These are phyloP conservation scores for Mormyrops boulengeri DNA, from an alignment of 2,797 vertebrate genomes.

Conservation along the genomic window DNA sequence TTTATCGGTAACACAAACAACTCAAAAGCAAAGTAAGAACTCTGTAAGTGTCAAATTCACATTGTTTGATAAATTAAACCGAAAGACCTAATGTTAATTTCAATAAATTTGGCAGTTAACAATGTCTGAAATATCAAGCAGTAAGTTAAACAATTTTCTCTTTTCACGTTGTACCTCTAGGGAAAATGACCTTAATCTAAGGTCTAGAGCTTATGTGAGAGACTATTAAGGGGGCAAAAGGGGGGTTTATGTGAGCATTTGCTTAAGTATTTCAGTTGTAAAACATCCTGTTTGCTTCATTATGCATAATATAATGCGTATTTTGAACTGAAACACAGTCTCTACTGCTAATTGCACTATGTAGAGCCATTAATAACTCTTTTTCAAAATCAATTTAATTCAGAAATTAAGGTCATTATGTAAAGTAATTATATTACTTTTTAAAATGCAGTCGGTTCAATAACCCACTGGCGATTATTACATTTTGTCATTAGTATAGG, in stretches of 20 bases:
- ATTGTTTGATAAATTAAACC: background rate
- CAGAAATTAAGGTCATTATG: slow-evolving; percentile 9
- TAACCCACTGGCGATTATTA: background rate
- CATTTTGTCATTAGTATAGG: slow-evolving; percentile 3
- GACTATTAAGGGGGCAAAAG: background rate
- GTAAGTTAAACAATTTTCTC: background rate
- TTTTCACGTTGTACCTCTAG: background rate
- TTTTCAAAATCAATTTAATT: slow-evolving; percentile 4
- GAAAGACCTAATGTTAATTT: background rate
- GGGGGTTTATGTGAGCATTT: background rate
- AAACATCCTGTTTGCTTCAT: background rate
- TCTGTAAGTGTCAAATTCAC: background rate
- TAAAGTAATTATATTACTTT: slow-evolving; percentile 12
- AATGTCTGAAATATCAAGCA: background rate
- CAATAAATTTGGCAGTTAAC: background rate
- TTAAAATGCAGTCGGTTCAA: background rate
- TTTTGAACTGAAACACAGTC: slow-evolving; percentile 6
- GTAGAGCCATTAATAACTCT: slow-evolving; percentile 8
- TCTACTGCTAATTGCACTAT: slow-evolving; percentile 2
- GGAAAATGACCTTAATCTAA: slow-evolving; percentile 9
- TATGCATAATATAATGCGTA: background rate
- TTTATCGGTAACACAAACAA: background rate
- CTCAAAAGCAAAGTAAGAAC: background rate
- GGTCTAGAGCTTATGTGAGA: background rate
- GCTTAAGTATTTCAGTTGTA: background rate